Base-by-base conservation (phyloP, 2,797 vertebrate species). In the Aviceda cuculoides region DNA sequence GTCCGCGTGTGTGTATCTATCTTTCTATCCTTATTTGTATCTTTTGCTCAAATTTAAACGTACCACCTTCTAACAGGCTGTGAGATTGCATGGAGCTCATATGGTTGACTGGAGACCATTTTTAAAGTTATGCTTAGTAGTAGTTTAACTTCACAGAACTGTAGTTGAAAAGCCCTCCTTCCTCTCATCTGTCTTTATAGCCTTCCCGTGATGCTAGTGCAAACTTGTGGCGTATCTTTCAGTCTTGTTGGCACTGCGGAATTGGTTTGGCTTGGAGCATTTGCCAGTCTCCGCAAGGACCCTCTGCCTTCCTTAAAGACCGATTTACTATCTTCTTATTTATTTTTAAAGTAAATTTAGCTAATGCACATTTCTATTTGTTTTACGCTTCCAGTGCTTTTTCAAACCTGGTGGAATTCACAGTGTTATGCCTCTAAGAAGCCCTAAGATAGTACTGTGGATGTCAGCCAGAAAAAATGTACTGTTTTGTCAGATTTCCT, bases 1-100 rank as follows among this genome's bases (percentile, higher is more conserved):
- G 55, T 50, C 33, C 1, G 1, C 0, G 0, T 22, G 33, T 10
- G 4, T 35, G 20, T 35, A 1, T 50, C 13, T 55, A 0, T 62
- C n/a, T 63, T 35, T 82, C 25, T 78, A 7, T 42, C 8, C 14
- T 63, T 83, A 33, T 18, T 89, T 84, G 3, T 52, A 21, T 44
- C 20, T 66, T 75, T 17, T 3, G 28, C 28, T 53, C 58, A 59
- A 83, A 71, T 84, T 80, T n/a, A 33, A 59, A 44, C 6, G 0
- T 2, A 33, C 5, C 13, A 4, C 68, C 40, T 68, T 72, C 52
- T 61, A 75, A 37, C 9, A 2, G 42, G 12, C 24, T 82, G 62
- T 37, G 56, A 42, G 39, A 18, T 72, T 46, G 39, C 31, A 8
- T 46, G 55, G 35, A 87, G 33, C 63, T 85, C 25, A 1, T 29